Evolutionary conservation across 1,140 invertebrate genomes (phyloP).

Genomic region (Caenorhabditis briggsae): DNA sequence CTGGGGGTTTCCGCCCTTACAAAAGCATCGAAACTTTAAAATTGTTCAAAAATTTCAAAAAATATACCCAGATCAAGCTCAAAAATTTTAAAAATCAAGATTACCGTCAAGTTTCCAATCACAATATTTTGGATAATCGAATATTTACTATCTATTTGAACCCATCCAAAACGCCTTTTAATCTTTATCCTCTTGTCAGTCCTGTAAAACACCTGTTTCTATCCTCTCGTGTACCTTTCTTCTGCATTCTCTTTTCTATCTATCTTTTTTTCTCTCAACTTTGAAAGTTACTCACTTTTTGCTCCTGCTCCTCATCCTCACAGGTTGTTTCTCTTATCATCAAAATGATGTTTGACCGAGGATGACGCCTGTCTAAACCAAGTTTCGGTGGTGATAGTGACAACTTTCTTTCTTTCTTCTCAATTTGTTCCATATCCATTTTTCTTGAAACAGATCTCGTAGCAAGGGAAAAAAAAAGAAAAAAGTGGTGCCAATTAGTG

Average conservation of each 20-base stretch:
- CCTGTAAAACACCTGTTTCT: constrained; percentile 16
- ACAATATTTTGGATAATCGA: no score
- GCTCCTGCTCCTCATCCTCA: not conserved
- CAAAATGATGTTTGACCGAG: constrained; percentile 18
- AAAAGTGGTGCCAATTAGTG: constrained; percentile 50
- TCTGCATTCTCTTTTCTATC: not conserved
- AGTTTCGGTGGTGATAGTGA: not conserved
- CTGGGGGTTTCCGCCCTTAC: no score
- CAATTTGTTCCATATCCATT: not conserved
- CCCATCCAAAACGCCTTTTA: not conserved
- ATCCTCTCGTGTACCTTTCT: not conserved
- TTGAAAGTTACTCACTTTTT: not conserved
- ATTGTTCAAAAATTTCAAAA: no score
- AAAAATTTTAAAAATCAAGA: no score
- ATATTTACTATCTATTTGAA: not conserved
- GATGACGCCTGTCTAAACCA: constrained; percentile 2
- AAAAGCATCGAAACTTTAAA: no score
- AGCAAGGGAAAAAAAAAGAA: constrained; percentile 15
- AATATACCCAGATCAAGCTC: no score
- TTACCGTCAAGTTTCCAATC: no score
- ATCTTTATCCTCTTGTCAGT: constrained; percentile 13
- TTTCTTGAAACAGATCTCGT: constrained; percentile 6
- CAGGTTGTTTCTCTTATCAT: constrained; percentile 2
- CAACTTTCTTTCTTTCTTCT: not conserved
- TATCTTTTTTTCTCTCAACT: not conserved